A percentile compares a stretch with the other conserved stretches of the same genome.
Conservation (phyloP, 2,113 vertebrate genomes). For the Chaetura pelagica region DNA sequence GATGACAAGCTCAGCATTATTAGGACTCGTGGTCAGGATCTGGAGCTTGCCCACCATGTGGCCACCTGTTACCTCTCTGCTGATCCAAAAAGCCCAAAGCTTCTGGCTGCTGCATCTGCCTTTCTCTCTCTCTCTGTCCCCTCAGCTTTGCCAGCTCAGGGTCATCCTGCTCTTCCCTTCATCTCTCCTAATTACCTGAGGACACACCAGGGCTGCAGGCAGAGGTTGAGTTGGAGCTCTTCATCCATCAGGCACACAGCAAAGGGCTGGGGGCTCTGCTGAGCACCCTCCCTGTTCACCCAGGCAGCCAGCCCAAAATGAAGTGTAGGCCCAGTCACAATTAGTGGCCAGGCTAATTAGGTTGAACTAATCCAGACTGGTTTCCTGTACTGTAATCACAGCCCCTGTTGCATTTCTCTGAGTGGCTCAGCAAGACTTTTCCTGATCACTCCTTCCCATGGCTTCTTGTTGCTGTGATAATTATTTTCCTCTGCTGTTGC, state of each 20-base stretch:
- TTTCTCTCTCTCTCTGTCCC: background rate
- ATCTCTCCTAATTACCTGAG: slow-evolving; percentile 1
- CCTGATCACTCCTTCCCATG: slow-evolving; percentile 22
- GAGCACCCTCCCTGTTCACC: background rate
- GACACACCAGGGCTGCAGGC: background rate
- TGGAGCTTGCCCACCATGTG: background rate
- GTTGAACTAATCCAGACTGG: background rate
- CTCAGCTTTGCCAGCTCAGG: background rate
- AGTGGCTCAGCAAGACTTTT: slow-evolving; percentile 60
- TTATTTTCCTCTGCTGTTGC: slow-evolving; percentile 9
- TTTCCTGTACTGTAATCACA: slow-evolving; percentile 60
- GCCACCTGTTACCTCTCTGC: background rate
- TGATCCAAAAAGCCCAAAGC: background rate
- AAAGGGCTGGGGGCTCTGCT: background rate
- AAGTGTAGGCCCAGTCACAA: background rate
- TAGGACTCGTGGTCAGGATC: background rate
- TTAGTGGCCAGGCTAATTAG: slow-evolving; percentile 39
- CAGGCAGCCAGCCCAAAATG: background rate
- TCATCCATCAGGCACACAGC: background rate
- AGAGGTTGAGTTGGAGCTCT: background rate
- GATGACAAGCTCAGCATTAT: background rate
- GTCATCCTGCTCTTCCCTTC: background rate
- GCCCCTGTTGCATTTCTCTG: background rate
- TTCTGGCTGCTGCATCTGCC: slow-evolving; percentile 36
- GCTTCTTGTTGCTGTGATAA: background rate